phyloP scores from a whole-genome alignment of 2,113 vertebrate species.

The Tenebrosternarchus preto region DNA sequence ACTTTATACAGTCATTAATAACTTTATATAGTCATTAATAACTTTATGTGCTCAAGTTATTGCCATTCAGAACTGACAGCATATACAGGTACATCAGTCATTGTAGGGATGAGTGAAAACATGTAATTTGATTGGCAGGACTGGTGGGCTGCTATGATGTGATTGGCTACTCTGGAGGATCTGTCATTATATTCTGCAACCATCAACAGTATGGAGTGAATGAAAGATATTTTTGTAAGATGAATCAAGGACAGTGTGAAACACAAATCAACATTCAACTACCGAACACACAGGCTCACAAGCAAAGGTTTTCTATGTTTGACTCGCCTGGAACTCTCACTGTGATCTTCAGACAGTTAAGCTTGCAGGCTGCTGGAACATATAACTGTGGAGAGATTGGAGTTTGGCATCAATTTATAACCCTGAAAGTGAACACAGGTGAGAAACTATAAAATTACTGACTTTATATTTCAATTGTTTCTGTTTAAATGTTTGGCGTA shows the following conservation, averaged over 20 bases:
- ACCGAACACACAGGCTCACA: no score
- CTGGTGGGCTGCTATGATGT: background rate
- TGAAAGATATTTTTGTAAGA: slow-evolving; percentile 1
- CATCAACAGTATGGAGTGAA: fast-evolving
- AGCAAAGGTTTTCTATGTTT: slow-evolving; percentile 22
- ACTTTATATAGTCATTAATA: no score
- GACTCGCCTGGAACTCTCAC: background rate
- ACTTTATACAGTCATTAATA: no score
- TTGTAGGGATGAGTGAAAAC: no score
- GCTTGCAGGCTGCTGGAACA: background rate
- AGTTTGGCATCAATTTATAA: background rate
- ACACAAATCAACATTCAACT: background rate
- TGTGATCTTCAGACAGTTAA: slow-evolving; percentile 32
- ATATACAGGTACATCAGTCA: no score
- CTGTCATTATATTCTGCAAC: background rate
- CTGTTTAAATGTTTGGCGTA: no score
- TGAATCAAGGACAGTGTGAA: background rate
- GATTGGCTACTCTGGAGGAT: slow-evolving; percentile 1
- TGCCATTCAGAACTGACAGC: no score
- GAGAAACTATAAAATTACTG: background rate
- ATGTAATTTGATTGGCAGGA: background rate
- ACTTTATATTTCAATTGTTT: no score
- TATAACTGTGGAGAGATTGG: slow-evolving; percentile 14
- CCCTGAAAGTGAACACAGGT: no score
- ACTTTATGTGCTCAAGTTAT: no score